Evolutionary conservation across 2,888 invertebrate species (phyloP).

Genomic region (Cacoxenus indagator): DNA sequence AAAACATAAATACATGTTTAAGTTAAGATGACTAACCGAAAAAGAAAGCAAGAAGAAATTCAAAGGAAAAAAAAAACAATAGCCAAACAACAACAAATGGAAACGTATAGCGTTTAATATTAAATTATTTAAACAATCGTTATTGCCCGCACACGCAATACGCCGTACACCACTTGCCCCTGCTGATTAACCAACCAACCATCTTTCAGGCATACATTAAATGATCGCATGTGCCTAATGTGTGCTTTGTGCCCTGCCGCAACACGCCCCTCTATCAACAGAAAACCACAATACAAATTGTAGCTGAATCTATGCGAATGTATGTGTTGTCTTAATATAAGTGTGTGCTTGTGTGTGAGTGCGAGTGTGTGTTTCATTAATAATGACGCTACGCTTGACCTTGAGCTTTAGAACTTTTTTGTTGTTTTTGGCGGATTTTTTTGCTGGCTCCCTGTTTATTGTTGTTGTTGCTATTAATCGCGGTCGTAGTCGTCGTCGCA

Average conservation of each 20-base stretch:
- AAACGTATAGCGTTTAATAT: constrained; percentile 30
- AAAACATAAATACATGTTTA: constrained; percentile 17
- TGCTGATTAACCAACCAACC: not conserved
- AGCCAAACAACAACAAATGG: not conserved
- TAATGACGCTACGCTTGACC: constrained; percentile 59
- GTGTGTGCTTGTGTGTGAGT: constrained; percentile 24
- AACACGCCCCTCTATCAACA: not conserved
- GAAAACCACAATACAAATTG: not conserved
- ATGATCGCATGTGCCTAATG: not conserved
- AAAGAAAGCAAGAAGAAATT: constrained; percentile 9
- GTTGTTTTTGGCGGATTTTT: constrained; percentile 16
- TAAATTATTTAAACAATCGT: constrained; percentile 55
- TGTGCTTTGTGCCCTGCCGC: not conserved
- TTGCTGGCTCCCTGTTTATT: constrained; percentile 31
- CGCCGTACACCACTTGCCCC: not conserved
- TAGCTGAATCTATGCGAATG: not conserved
- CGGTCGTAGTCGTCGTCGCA: not conserved
- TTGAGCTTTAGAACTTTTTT: constrained; percentile 55
- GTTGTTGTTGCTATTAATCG: constrained; percentile 15
- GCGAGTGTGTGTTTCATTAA: constrained; percentile 44
- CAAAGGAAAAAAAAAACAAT: constrained; percentile 12
- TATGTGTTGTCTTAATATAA: not conserved
- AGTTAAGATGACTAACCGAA: constrained; percentile 17
- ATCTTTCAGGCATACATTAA: not conserved
- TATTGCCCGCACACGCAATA: not conserved